These are phyloP conservation scores for Lichenostomus cassidix DNA, from an alignment of 2,113 vertebrate species.

Conservation along the genomic window DNA sequence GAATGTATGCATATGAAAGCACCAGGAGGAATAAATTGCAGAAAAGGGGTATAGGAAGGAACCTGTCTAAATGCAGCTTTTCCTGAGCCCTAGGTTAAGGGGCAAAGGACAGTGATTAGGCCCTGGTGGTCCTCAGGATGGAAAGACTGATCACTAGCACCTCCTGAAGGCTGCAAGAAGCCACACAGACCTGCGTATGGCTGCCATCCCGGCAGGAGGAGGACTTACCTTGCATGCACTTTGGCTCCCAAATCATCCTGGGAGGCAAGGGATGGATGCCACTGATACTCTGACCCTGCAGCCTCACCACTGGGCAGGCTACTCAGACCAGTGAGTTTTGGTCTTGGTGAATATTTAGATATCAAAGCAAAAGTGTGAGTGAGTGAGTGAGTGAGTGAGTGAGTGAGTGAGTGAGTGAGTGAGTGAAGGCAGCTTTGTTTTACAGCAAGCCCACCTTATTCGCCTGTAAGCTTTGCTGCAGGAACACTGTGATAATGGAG, in stretches of 20 bases:
- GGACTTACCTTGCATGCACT: fast-evolving
- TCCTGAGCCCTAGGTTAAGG: background rate
- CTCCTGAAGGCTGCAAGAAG: background rate
- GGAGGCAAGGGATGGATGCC: too few species aligned
- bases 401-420: too few species aligned
- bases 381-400: too few species aligned
- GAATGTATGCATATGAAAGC: background rate
- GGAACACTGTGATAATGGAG: fast-evolving
- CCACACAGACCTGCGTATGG: background rate
- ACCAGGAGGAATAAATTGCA: background rate
- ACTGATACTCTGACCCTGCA: background rate
- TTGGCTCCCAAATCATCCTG: background rate
- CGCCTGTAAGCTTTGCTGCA: background rate
- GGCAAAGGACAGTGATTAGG: background rate
- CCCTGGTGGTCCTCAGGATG: background rate
- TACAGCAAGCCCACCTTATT: background rate
- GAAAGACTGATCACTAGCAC: background rate
- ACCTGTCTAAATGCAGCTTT: background rate
- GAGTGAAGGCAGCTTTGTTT: background rate
- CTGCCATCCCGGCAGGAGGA: fast-evolving
- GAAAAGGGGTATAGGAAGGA: background rate
- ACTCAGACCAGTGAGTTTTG: too few species aligned
- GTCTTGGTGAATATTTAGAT: background rate
- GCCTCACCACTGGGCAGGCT: background rate
- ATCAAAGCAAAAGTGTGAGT: background rate